phyloP scores from a whole-genome alignment of 2,888 invertebrate species.

The Agriopis marginaria region DNA sequence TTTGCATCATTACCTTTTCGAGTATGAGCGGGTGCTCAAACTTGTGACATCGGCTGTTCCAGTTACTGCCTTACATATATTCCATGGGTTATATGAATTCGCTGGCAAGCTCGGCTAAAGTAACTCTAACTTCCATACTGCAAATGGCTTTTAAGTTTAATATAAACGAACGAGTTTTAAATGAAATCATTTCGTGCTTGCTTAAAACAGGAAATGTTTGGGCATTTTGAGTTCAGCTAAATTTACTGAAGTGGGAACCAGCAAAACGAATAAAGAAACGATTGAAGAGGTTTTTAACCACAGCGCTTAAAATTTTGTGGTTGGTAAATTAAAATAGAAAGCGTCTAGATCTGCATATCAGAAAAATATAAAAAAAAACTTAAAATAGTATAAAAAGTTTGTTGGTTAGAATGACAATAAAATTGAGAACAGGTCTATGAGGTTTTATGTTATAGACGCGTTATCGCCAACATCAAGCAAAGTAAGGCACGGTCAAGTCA shows the following conservation, averaged over 20 bases:
- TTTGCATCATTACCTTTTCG: neutral
- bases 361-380: neutral
- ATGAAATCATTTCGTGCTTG: conserved; percentile 17
- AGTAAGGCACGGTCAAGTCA: too few species aligned
- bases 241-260: neutral
- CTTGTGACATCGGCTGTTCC: neutral
- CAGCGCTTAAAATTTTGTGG: neutral
- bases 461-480: too few species aligned
- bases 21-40: neutral
- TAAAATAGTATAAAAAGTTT: too few species aligned
- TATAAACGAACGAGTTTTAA: conserved; percentile 33
- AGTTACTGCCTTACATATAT: neutral
- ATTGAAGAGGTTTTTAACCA: neutral
- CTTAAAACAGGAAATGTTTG: conserved; percentile 8
- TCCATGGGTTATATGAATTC: neutral
- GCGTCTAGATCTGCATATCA: neutral
- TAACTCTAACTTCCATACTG: conserved; percentile 31
- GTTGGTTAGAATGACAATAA: too few species aligned
- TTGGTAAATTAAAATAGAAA: neutral
- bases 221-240: neutral
- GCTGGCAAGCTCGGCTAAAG: conserved; percentile 10
- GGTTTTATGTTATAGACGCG: too few species aligned
- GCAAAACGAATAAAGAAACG: neutral
- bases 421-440: too few species aligned
- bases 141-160: conserved; percentile 36